phyloP scores from a whole-genome alignment of 2,797 vertebrate genomes.

The Poecile montanus region DNA sequence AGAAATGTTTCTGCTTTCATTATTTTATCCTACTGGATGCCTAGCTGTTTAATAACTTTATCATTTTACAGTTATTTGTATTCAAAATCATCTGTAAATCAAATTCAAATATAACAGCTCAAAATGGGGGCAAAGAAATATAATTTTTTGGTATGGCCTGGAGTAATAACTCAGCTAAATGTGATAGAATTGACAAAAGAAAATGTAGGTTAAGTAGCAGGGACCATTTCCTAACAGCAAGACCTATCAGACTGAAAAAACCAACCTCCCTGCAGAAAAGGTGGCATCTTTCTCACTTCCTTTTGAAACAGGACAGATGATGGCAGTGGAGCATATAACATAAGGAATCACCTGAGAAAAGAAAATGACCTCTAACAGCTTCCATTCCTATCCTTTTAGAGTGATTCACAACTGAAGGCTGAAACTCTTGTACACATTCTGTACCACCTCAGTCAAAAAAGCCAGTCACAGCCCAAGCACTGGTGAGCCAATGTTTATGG shows the following conservation, averaged over 20 bases:
- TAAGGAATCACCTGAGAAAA: neutral
- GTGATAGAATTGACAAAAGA: neutral
- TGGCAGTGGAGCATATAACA: neutral
- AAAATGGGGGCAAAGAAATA: conserved; percentile 10
- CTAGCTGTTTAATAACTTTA: conserved; percentile 54
- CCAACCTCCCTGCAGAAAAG: neutral
- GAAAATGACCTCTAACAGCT: neutral
- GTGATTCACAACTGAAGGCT: neutral
- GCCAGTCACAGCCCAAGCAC: neutral
- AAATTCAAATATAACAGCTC: conserved; percentile 29
- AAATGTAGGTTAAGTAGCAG: conserved; percentile 40
- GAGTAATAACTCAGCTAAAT: conserved; percentile 15
- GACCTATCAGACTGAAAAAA: neutral
- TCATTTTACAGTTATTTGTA: conserved; percentile 51
- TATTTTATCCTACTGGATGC: conserved; percentile 46
- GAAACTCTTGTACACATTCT: neutral
- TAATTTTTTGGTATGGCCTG: conserved; percentile 24
- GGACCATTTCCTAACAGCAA: neutral
- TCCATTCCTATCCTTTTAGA: neutral
- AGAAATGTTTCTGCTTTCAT: conserved; percentile 56
- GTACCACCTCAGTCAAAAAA: neutral
- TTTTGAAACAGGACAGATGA: neutral
- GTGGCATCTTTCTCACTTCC: neutral
- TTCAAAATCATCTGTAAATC: conserved; percentile 47
- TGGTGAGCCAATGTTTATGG: rapidly evolving